Evolutionary conservation across 2,888 invertebrate genomes (phyloP), one percentile per base, ranked within the genome.

Genomic region (Drosophila niveifrons): DNA sequence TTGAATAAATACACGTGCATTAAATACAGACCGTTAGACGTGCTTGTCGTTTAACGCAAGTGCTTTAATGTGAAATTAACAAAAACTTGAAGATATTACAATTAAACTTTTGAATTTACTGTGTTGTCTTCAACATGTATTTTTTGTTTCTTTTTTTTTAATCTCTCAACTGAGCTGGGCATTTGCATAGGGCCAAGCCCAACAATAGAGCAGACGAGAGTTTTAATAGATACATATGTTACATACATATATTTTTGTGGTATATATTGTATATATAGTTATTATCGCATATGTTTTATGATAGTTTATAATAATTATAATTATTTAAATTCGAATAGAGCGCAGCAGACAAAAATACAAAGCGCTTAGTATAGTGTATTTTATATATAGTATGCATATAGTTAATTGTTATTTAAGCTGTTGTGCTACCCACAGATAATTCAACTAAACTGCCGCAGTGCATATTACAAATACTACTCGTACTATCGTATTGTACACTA

Each of bases 261-360:
- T 72, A 55, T 64, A 41, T 68, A 51, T 46, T 17, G 53, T 67
- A 67, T 64, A 78, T 75, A 58, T 58, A 39, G 9, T 68, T 72
- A 66, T 75, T 75, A 78, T 75, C 66, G 78, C 56, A 67, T 68
- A 75, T 65, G 18, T 69, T 65, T 65, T 78, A 66, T 66, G 41
- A 66, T 77, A 75, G 62, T 66, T 61, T 68, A 52, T 55, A 43
- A 43, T 56, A 75, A 85, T 88, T 89, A 83, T 59, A 83, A 72
- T 80, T 83, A 88, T 80, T 83, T 83, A 83, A 83, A 83, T 83
- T 83, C 83, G 83, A 83, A 83, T 80, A 80, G 83, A 88, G 83
- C 83, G 83, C 83, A 73, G 57, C 65, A 65, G 67, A 72, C 56
- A 65, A 62, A 80, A 75, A 77, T 76, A 83, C 78, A 86, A 74